Percentiles rank a stretch among this genome's conserved stretches.
These are phyloP conservation scores for Ips typographus DNA, from an alignment of 1,140 invertebrate species.

Conservation along the genomic window DNA sequence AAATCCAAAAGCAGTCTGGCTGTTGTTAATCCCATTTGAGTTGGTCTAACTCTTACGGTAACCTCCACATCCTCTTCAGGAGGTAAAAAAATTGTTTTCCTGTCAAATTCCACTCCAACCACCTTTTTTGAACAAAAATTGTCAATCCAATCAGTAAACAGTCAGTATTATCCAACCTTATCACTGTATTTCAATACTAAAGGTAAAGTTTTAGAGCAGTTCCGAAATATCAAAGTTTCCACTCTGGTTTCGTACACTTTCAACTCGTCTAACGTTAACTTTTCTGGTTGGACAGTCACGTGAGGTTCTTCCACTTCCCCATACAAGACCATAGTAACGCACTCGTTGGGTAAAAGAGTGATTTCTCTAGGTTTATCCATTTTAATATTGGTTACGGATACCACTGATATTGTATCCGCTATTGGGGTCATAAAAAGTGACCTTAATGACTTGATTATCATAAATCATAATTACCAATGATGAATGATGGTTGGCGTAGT, in stretches of 20 bases:
- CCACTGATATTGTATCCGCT: neutral
- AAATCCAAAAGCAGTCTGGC: conserved; percentile 31
- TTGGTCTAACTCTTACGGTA: conserved; percentile 34
- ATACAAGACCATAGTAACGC: conserved; percentile 33
- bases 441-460: neutral
- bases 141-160: neutral
- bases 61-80: conserved; percentile 24
- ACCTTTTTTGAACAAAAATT: neutral
- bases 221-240: conserved; percentile 36
- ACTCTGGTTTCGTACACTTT: conserved; percentile 20
- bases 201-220: conserved; percentile 38
- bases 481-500: too few relatives aligned
- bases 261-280: conserved; percentile 29
- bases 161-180: conserved; percentile 27
- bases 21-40: conserved; percentile 24
- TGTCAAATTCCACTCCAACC: conserved; percentile 30
- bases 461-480: too few relatives aligned
- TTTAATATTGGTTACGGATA: neutral
- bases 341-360: neutral
- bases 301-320: conserved; percentile 39
- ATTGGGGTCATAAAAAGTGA: neutral
- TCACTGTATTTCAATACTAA: conserved; percentile 30
- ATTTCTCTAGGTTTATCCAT: neutral
- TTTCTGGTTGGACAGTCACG: conserved; percentile 36
- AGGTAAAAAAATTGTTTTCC: conserved; percentile 26